Conservation (phyloP, 1,140 invertebrate genomes). For the Aphelenchoides fujianensis region DNA sequence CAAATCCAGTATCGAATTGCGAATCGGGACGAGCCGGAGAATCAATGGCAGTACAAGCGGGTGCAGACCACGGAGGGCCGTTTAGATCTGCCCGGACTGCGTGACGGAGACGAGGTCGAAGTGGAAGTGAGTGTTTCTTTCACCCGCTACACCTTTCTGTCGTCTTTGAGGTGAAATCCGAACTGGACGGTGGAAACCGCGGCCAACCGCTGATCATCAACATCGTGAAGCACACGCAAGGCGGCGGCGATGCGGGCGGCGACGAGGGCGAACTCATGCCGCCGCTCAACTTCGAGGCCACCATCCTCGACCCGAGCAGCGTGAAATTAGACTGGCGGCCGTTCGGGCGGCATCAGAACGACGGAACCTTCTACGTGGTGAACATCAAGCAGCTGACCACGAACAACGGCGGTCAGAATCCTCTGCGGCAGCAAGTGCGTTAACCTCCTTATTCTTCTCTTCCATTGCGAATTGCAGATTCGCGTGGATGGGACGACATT, state of each 20-base stretch:
- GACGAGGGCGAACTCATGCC: constrained; percentile 48
- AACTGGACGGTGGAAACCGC: constrained; percentile 23
- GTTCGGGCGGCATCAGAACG: background rate
- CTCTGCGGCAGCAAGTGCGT: constrained; percentile 50
- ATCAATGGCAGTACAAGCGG: constrained; percentile 26
- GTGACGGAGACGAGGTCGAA: constrained; percentile 47
- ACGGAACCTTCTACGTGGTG: constrained; percentile 50
- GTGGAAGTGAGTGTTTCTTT: constrained; percentile 48
- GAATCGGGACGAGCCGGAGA: constrained; percentile 30
- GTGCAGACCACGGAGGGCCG: constrained; percentile 23
- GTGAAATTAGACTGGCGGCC: constrained; percentile 45
- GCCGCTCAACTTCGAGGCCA: constrained; percentile 55
- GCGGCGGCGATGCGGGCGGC: constrained; percentile 18
- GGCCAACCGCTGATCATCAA: constrained; percentile 21
- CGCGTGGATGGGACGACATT: constrained; percentile 51
- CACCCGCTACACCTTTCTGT: too few species aligned
- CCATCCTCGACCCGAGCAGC: constrained; percentile 46
- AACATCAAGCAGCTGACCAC: constrained; percentile 58
- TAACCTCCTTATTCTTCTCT: background rate
- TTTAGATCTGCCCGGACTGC: constrained; percentile 33
- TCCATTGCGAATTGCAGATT: constrained; percentile 36
- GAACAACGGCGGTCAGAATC: constrained; percentile 38
- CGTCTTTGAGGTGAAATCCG: constrained; percentile 46
- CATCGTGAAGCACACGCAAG: constrained; percentile 20
- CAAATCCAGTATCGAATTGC: constrained; percentile 22